Evolutionary conservation across 2,113 vertebrate species (phyloP), one percentile per base, ranked within the genome.

Genomic region (Diadophis punctatus): DNA sequence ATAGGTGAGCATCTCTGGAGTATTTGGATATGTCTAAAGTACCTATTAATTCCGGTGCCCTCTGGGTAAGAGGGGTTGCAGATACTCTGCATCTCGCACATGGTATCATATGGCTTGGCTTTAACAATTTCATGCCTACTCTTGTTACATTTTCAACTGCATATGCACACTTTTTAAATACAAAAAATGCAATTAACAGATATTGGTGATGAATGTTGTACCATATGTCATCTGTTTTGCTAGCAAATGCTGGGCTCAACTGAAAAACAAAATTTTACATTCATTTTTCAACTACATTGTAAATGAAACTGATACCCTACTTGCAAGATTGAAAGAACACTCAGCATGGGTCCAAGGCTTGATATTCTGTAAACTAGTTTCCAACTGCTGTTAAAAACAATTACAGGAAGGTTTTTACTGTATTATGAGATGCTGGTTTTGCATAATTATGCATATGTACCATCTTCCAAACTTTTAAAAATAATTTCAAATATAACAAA

Each of bases 171-270:
- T 87, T 92, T 91, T 8, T 90, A 88, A 80, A 92, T 92, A 86
- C 88, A 68, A 60, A 52, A 93, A 93, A 96, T 93, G 86, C 91
- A 96, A 95, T 96, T 96, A 96, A 88, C 94, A 95, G 94, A 94
- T 96, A 96, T 95, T 95, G 94, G 92, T 34, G 94, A 95, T 93
- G 94, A 94, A 92, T 90, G 91, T 96, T 86, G 94, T 80, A 46
- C 96, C 96, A 93, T 96, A 96, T 96, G 96, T 93, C 94, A 95
- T 68, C 94, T 96, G 93, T 96, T 97, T 93, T 95, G 93, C 52
- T 88, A 94, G 95, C 93, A 95, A 96, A 94, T 96, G 96, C 95
- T 93, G 88, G 18, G 0, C 86, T 94, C 94, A 95, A 92, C 80
- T 93, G 91, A 88, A 95, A 93, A 96, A 93, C 94, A 96, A 89